Base-by-base conservation (phyloP, 2,113 vertebrate species). In the Alligator mississippiensis region DNA sequence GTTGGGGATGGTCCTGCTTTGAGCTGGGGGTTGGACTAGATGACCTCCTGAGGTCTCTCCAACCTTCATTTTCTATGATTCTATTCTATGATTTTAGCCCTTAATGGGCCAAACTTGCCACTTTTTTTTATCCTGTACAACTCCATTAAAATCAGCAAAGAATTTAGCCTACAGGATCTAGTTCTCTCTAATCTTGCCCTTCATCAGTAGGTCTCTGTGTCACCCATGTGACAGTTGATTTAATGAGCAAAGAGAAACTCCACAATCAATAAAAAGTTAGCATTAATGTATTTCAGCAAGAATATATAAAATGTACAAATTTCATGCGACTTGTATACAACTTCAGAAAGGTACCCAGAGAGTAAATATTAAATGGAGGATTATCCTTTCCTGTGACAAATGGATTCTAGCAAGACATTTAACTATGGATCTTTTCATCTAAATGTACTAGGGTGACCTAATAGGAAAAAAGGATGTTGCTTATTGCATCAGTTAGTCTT, bases 201-300 rank as follows among this genome's bases (percentile, higher is more conserved):
- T 55, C 24, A 83, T 59, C 59, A 90, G 57, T 54, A 88, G 9
- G n/a, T 14, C 15, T 77, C 92, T 82, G 19, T 76, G 34, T 92
- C 66, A 83, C 63, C n/a, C 28, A 72, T 34, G n/a, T 55, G 80
- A 72, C 80, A 80, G 81, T 59, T 89, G 91, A 84, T 93, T 92
- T 61, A 80, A 92, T 84, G 34, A 82, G 25, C 76, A 93, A 95
- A 92, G 80, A n/a, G 68, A 94, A 94, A 91, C 91, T 57, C 90
- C 28, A 91, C 96, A 96, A 82, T 87, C 96, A 96, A 93, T 82
- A 95, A 81, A 89, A 38, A 21, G 85, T 90, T 95, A 72, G 24
- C 95, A 94, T n/a, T 84, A 95, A 3, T 84, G 55, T 28, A 25
- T 93, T 93, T 90, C 87, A 95, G 62, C 80, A 94, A 78, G n/a